Percentiles rank a stretch among this genome's conserved stretches.
Conservation (phyloP, 2,113 vertebrate genomes). For the Eupsittula cactorum region DNA sequence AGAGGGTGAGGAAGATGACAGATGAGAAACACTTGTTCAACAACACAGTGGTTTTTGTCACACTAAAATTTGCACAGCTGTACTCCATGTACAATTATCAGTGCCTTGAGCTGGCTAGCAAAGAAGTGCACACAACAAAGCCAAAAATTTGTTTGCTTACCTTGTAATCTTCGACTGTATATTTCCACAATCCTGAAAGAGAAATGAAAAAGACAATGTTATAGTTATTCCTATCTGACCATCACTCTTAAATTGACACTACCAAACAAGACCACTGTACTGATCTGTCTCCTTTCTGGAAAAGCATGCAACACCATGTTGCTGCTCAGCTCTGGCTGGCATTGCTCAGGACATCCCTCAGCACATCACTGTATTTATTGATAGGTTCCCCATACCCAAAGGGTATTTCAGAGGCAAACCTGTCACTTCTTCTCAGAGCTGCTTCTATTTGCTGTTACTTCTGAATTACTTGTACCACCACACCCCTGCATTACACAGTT, state of each 20-base stretch:
- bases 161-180: slow-evolving; percentile 96
- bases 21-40: background rate
- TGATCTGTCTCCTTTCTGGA: background rate
- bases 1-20: background rate
- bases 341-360: background rate
- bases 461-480: background rate
- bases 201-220: background rate
- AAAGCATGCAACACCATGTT: rapidly evolving
- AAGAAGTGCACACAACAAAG: background rate
- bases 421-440: background rate
- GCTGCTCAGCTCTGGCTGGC: background rate
- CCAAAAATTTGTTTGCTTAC: slow-evolving; percentile 65
- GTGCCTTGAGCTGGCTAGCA: background rate
- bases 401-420: background rate
- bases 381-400: background rate
- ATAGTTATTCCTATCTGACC: background rate
- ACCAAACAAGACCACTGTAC: rapidly evolving
- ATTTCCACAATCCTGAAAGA: slow-evolving; percentile 94
- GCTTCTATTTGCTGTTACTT: background rate
- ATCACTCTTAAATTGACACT: background rate
- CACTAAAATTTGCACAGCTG: background rate
- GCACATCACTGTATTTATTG: background rate
- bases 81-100: background rate
- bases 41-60: background rate
- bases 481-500: rapidly evolving